phyloP scores from a whole-genome alignment of 2,888 invertebrate genomes.

The Blomia tropicalis region DNA sequence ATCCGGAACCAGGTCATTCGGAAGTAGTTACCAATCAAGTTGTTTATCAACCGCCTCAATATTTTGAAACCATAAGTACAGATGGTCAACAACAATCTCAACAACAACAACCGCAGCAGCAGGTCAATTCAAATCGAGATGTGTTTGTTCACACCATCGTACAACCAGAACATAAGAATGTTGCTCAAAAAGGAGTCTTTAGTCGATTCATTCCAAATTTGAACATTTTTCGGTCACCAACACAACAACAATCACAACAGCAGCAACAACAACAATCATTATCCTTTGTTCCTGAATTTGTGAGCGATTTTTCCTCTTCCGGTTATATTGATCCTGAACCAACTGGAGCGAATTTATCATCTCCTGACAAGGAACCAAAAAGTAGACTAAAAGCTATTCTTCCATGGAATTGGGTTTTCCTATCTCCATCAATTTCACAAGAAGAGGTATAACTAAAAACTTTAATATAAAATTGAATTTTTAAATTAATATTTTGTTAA shows the following conservation, averaged over 20 bases:
- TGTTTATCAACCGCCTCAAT: too few species aligned
- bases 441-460: neutral
- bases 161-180: neutral
- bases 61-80: too few species aligned
- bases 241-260: too few species aligned
- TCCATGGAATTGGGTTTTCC: neutral
- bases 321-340: neutral
- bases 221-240: too few species aligned
- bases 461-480: neutral
- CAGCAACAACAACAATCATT: neutral
- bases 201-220: neutral
- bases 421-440: too few species aligned
- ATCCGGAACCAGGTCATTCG: too few species aligned
- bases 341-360: neutral
- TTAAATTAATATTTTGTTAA: neutral
- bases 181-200: neutral
- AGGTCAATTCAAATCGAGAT: neutral
- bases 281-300: neutral
- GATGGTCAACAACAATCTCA: too few species aligned
- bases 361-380: neutral
- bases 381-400: neutral
- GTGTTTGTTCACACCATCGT: neutral
- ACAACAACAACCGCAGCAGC: neutral
- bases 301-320: neutral
- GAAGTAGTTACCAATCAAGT: too few species aligned